Base-by-base conservation (phyloP, 2,888 invertebrate species). In the Bellardia pandia region DNA sequence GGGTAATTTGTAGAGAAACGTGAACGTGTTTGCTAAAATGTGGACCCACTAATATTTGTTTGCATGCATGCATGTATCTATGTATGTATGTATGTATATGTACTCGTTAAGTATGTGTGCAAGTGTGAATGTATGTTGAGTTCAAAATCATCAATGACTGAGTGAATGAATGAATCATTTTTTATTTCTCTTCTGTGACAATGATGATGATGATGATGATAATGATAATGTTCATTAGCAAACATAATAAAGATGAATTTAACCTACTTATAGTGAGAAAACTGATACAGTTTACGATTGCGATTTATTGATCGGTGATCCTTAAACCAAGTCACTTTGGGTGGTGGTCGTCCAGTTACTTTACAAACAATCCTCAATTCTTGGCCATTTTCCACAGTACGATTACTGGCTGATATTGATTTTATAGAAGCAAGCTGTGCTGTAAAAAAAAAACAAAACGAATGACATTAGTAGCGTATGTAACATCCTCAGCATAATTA, bases 241-340 rank as follows among this genome's bases (percentile, higher is more conserved):
- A 48, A 23, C 5, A 56, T 69, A 23, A 64, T 78, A 62, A 87
- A 75, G 48, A 80, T 23, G 60, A 66, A 84, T 87, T 53, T 71
- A 66, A 91, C 92, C 93, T 89, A 94, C 94, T 93, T 93, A 90
- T 91, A 91, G 90, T 93, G 93, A 89, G 92, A 91, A 90, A 94
- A 93, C 91, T 93, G 92, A 90, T 93, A 94, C 88, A 91, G 90
- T 89, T 90, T 90, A 85, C 92, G 93, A 91, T 93, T 93, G 89
- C 92, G 91, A 90, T 93, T 93, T 88, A 95, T 95, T 90, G 95
- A 95, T 91, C 94, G 94, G 89, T 96, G 96, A 94, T 97, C 96
- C 94, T 96, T 96, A 94, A 95, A 96, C 98, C 98, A 98, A 90
- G 96, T 95, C 90, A 98, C 96, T 89, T 96, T 95, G 42, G 98